These are phyloP conservation scores for Myotis findleyi DNA, from an alignment of 2,797 vertebrate species.

Conservation along the genomic window DNA sequence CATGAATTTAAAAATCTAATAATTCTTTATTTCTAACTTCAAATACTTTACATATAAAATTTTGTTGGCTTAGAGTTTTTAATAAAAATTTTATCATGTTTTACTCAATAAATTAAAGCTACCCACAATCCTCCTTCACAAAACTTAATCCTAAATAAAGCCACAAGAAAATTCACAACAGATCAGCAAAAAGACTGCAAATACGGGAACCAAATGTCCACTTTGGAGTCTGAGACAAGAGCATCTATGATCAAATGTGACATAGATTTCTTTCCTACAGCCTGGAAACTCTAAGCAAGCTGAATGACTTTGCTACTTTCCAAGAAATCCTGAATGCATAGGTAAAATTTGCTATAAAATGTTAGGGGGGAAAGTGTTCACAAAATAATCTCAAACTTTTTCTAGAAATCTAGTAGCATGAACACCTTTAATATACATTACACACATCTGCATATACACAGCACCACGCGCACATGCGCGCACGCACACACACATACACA, in stretches of 20 bases:
- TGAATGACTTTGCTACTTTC: slow-evolving; percentile 40
- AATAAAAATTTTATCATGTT: slow-evolving; percentile 8
- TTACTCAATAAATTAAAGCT: slow-evolving; percentile 44
- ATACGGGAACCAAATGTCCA: not conserved
- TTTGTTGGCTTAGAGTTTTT: slow-evolving; percentile 22
- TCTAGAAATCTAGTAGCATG: slow-evolving; percentile 44
- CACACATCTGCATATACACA: not conserved
- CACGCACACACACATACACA: not conserved
- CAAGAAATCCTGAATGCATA: slow-evolving; percentile 41
- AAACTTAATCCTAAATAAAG: slow-evolving; percentile 64
- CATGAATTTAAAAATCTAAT: not conserved
- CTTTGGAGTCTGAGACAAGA: slow-evolving; percentile 18
- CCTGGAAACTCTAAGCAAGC: slow-evolving; percentile 50
- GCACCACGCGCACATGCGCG: not conserved
- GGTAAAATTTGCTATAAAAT: slow-evolving; percentile 37
- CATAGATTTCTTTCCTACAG: slow-evolving; percentile 51
- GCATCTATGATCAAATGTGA: not conserved
- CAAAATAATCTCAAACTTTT: slow-evolving; percentile 38
- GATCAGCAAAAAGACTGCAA: slow-evolving; percentile 5
- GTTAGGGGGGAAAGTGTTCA: not conserved
- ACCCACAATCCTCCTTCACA: slow-evolving; percentile 36
- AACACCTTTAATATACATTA: slow-evolving; percentile 22
- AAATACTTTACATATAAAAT: slow-evolving; percentile 65
- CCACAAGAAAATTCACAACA: not conserved
- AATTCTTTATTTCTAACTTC: slow-evolving; percentile 51